Evolutionary conservation across 2,797 vertebrate genomes (phyloP).

Genomic region (Chromis chromis): DNA sequence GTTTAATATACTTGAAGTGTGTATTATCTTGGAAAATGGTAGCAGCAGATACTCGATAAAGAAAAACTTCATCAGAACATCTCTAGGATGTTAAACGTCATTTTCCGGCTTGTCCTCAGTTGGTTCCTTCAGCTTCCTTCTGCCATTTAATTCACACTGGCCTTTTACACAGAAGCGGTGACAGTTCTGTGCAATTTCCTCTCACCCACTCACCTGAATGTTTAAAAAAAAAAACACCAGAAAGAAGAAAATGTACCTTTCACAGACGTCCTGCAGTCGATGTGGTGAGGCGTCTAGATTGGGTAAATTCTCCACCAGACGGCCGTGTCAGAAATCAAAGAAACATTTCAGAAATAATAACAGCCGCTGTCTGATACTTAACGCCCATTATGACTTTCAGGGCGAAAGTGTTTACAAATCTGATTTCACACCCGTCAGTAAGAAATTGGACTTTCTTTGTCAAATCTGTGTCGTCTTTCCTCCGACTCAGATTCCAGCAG

Average conservation of each 20-base stretch:
- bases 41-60: too few relatives aligned
- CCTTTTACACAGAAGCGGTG: conserved; percentile 15
- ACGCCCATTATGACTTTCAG: conserved; percentile 18
- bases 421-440: conserved; percentile 9
- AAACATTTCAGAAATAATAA: conserved; percentile 52
- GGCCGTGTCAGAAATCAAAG: conserved; percentile 15
- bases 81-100: neutral
- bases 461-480: neutral
- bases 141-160: neutral
- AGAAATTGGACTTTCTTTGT: neutral
- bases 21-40: too few relatives aligned
- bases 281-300: conserved; percentile 35
- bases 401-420: conserved; percentile 20
- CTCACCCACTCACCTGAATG: conserved; percentile 18
- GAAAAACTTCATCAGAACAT: too few relatives aligned
- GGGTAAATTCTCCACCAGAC: neutral
- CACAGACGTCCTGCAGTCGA: conserved; percentile 23
- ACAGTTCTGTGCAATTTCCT: conserved; percentile 33
- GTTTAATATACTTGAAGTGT: too few relatives aligned
- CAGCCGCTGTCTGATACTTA: conserved; percentile 15
- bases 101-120: neutral
- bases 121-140: neutral
- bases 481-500: neutral
- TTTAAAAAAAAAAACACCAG: conserved; percentile 22
- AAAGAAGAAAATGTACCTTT: conserved; percentile 50